Conservation (phyloP, 2,113 vertebrate species). For the Circaetus gallicus region DNA sequence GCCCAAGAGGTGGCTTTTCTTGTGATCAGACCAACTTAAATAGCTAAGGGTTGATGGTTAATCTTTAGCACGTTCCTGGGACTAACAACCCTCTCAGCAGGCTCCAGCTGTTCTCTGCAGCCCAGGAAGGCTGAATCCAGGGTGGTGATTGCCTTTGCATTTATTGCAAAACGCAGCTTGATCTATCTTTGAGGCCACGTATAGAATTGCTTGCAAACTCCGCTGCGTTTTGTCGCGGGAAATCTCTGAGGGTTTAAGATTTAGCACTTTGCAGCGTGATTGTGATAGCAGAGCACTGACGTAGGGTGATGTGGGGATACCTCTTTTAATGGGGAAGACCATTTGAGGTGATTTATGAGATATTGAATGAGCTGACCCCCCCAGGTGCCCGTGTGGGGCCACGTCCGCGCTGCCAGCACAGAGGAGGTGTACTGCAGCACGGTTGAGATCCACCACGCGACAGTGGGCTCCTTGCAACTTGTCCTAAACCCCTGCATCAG, state of each 20-base stretch:
- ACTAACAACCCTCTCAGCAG: not conserved
- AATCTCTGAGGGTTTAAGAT: not conserved
- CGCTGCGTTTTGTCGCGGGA: rapidly evolving
- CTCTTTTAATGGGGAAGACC: no score
- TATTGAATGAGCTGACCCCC: not conserved
- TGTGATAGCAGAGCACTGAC: rapidly evolving
- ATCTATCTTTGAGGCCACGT: rapidly evolving
- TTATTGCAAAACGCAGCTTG: not conserved
- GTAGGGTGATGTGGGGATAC: rapidly evolving
- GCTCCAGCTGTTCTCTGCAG: not conserved
- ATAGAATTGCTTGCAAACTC: not conserved
- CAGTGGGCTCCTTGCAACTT: rapidly evolving
- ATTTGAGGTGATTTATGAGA: not conserved
- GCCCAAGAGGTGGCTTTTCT: not conserved
- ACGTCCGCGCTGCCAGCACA: rapidly evolving
- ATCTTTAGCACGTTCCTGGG: not conserved
- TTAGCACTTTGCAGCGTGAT: rapidly evolving
- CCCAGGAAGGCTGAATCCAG: not conserved
- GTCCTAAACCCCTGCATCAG: rapidly evolving
- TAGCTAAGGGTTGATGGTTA: rapidly evolving
- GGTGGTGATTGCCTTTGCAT: not conserved
- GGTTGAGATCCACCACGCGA: not conserved
- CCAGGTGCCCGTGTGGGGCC: rapidly evolving
- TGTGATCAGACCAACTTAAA: no score
- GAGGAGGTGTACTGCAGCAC: rapidly evolving